A percentile compares a stretch with the other conserved stretches of the same genome.
Evolutionary conservation across 2,113 vertebrate species (phyloP).

Genomic region (Nothocercus nigrocapillus): DNA sequence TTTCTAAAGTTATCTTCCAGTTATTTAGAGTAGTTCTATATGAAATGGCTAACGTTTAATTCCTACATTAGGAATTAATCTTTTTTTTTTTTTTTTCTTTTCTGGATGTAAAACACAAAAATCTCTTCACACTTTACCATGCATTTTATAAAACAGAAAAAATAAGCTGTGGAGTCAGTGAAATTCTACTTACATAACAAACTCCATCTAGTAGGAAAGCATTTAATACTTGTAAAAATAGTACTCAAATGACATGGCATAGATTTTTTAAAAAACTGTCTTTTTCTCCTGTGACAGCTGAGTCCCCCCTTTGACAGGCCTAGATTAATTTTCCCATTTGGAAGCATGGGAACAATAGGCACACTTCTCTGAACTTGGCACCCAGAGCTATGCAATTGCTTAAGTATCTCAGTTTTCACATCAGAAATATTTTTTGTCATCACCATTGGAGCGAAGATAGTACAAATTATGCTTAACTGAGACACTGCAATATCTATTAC

Average conservation of each 20-base stretch:
- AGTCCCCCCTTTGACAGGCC: neutral
- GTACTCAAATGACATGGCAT: neutral
- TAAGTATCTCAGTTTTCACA: neutral
- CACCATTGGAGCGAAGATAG: neutral
- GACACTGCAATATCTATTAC: neutral
- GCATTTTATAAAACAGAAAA: neutral
- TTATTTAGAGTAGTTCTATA: neutral
- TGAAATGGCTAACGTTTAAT: neutral
- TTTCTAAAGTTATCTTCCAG: neutral
- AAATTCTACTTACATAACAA: neutral
- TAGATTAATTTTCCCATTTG: neutral
- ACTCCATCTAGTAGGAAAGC: neutral
- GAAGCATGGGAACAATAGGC: neutral
- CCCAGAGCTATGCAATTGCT: neutral
- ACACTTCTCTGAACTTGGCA: neutral
- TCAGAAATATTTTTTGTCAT: neutral
- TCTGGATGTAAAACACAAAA: neutral
- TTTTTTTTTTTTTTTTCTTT: neutral
- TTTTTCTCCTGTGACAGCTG: neutral
- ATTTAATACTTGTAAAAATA: neutral
- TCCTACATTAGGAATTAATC: neutral
- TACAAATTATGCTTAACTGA: neutral
- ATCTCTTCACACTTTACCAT: neutral
- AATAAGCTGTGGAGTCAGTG: neutral
- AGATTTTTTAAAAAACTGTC: neutral